Conservation (phyloP, 1,140 invertebrate species). For the Mercenaria mercenaria region DNA sequence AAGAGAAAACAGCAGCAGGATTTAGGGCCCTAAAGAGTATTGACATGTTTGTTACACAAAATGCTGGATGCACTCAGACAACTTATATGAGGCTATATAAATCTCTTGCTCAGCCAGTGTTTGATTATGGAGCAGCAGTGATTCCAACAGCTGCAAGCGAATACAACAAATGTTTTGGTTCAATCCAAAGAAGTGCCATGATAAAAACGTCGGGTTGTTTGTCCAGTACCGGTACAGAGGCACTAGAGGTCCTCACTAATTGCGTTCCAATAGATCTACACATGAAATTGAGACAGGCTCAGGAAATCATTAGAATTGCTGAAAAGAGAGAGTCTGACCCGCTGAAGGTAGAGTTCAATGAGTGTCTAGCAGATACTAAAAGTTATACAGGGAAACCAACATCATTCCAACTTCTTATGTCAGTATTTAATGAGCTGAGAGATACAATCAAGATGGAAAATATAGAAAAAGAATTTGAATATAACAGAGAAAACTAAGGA, state of each 20-base stretch:
- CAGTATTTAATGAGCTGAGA: neutral
- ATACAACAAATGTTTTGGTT: neutral
- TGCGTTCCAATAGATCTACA: conserved; percentile 2
- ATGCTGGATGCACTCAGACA: neutral
- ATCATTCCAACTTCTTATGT: neutral
- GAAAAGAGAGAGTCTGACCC: neutral
- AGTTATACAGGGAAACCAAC: neutral
- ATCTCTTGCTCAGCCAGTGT: neutral
- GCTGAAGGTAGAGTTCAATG: conserved; percentile 1
- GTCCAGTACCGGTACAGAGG: neutral
- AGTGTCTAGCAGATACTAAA: neutral
- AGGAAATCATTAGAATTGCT: neutral
- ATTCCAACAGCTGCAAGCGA: neutral
- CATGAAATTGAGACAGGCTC: neutral
- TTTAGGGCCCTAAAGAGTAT: neutral
- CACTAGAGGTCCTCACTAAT: neutral
- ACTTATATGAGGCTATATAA: conserved; percentile 4
- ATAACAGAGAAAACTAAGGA: neutral
- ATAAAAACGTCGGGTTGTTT: conserved; percentile 5
- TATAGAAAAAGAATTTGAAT: conserved; percentile 47
- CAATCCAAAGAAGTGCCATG: conserved; percentile 15
- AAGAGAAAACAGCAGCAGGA: too few relatives aligned
- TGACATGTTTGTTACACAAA: neutral
- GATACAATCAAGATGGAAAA: neutral
- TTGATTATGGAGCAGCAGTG: neutral